A percentile compares a stretch with the other conserved stretches of the same genome.
Evolutionary conservation across 2,113 vertebrate genomes (phyloP).

Genomic region (Tragelaphus strepsiceros): DNA sequence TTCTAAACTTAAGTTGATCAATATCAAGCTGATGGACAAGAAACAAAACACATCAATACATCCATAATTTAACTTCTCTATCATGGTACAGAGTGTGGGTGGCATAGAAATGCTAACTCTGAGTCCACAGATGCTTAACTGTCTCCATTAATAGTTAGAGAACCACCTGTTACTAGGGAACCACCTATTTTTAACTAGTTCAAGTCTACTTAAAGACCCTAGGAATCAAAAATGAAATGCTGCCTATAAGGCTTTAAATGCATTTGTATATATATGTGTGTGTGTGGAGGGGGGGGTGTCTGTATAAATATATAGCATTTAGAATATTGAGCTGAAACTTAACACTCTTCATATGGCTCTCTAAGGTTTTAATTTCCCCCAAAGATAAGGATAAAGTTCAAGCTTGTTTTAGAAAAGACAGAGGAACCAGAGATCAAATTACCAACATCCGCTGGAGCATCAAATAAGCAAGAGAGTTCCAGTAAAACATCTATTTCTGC

Average conservation of each 20-base stretch:
- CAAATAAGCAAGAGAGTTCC: not conserved
- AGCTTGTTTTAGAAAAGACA: not conserved
- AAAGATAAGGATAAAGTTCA: not conserved
- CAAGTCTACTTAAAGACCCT: not conserved
- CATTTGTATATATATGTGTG: not conserved
- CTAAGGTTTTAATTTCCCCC: not conserved
- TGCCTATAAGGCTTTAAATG: not conserved
- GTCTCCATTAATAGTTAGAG: not conserved
- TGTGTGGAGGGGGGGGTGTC: not conserved
- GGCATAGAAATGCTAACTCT: not conserved
- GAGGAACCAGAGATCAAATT: not conserved
- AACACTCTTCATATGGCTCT: not conserved
- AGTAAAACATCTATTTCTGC: not conserved
- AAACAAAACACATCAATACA: not conserved
- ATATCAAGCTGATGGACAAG: not conserved
- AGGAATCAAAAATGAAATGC: not conserved
- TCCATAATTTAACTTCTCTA: not conserved
- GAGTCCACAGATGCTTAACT: not conserved
- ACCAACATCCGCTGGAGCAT: not conserved
- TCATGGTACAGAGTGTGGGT: not conserved
- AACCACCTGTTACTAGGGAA: not conserved
- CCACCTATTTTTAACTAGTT: not conserved
- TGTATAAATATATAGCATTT: not conserved
- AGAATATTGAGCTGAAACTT: not conserved
- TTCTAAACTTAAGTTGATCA: not conserved